Percentiles rank a stretch among this genome's conserved stretches.
phyloP scores from a whole-genome alignment of 2,888 invertebrate species.

The Machimus rusticus region DNA sequence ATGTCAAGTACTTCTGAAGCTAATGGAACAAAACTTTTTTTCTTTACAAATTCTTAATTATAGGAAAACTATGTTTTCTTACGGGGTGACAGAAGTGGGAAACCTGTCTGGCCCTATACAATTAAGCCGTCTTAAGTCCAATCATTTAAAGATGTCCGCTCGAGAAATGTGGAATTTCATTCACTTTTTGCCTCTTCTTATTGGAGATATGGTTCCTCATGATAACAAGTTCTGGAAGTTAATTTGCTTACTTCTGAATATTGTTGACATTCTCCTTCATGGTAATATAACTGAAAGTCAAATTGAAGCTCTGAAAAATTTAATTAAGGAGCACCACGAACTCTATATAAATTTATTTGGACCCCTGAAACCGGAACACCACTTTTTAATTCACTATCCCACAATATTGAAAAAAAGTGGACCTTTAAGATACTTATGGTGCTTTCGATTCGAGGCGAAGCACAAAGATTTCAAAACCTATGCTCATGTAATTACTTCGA shows the following conservation, averaged over 20 bases:
- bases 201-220: slow-evolving; percentile 35
- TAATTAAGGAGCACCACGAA: too few species aligned
- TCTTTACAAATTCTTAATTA: not conserved
- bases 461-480: too few species aligned
- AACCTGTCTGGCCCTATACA: slow-evolving; percentile 10
- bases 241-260: not conserved
- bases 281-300: too few species aligned
- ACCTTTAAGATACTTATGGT: too few species aligned
- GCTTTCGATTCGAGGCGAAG: too few species aligned
- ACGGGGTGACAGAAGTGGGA: slow-evolving; percentile 17
- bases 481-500: too few species aligned
- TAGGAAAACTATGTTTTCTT: slow-evolving; percentile 19
- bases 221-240: slow-evolving; percentile 29
- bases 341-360: too few species aligned
- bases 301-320: too few species aligned
- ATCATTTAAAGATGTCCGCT: slow-evolving; percentile 36
- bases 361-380: too few species aligned
- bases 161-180: slow-evolving; percentile 31
- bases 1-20: not conserved
- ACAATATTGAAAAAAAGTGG: too few species aligned
- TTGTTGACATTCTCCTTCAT: not conserved
- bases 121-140: not conserved
- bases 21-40: not conserved
- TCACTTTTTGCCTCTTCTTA: slow-evolving; percentile 22
- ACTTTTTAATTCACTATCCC: too few species aligned